A percentile compares a stretch with the other conserved stretches of the same genome.
These are phyloP conservation scores for Acleris holmiana DNA, from an alignment of 2,888 invertebrate genomes.

Conservation along the genomic window DNA sequence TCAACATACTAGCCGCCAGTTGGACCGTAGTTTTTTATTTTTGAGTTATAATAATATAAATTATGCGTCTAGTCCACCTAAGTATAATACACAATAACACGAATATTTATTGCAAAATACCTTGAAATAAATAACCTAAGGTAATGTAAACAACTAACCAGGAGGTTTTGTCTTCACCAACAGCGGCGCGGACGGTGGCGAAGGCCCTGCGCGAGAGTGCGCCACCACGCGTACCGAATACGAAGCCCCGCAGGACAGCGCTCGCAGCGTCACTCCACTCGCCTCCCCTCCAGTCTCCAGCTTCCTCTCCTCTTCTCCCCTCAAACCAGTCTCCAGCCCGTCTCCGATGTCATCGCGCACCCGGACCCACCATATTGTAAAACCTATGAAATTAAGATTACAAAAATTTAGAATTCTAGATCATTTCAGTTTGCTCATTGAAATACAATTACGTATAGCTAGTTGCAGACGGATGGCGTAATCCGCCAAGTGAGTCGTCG, in stretches of 20 bases:
- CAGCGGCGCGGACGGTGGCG: constrained; percentile 66
- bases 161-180: constrained; percentile 76
- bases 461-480: constrained; percentile 28
- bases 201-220: constrained; percentile 73
- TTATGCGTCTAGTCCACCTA: too few species aligned
- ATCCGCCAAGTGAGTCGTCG: constrained; percentile 35
- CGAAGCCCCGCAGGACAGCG: constrained; percentile 71
- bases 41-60: too few species aligned
- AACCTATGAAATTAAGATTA: constrained; percentile 55
- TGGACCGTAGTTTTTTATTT: too few species aligned
- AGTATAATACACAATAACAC: too few species aligned
- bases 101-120: too few species aligned
- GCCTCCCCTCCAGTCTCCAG: constrained; percentile 74
- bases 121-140: too few species aligned
- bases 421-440: constrained; percentile 32
- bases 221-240: constrained; percentile 75
- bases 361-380: constrained; percentile 74
- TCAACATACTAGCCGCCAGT: too few species aligned
- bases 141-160: constrained; percentile 51
- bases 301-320: constrained; percentile 69
- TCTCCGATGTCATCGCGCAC: constrained; percentile 71
- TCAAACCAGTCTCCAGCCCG: constrained; percentile 56
- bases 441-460: constrained; percentile 32
- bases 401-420: constrained; percentile 13
- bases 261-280: constrained; percentile 62